phyloP scores from a whole-genome alignment of 2,797 vertebrate species.

The Eupleurogrammus muticus region DNA sequence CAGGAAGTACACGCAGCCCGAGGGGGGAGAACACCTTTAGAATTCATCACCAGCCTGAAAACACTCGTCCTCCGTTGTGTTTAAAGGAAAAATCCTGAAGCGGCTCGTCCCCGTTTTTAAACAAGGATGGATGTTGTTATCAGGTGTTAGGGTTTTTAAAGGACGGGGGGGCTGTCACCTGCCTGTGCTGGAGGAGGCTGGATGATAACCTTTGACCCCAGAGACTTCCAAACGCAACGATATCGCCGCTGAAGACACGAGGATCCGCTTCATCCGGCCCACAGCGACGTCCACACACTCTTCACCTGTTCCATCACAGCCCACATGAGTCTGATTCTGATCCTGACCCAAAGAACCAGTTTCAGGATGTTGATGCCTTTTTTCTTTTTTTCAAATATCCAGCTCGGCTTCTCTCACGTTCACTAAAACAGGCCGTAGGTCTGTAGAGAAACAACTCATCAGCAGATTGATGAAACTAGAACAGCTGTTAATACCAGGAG shows the following conservation, averaged over 20 bases:
- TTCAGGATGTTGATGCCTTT: slow-evolving; percentile 40
- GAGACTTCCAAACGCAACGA: slow-evolving; percentile 44
- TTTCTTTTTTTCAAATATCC: slow-evolving; percentile 19
- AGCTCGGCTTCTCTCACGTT: background rate
- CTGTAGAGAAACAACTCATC: too few relatives aligned
- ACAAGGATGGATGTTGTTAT: slow-evolving; percentile 38
- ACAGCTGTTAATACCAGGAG: too few relatives aligned
- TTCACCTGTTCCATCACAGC: slow-evolving; percentile 50
- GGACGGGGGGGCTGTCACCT: slow-evolving; percentile 47
- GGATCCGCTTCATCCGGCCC: slow-evolving; percentile 44
- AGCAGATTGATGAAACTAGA: too few relatives aligned
- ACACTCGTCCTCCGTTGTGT: background rate
- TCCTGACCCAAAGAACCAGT: slow-evolving; percentile 49
- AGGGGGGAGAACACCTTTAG: background rate
- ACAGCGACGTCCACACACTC: slow-evolving; percentile 27
- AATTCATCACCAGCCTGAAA: background rate
- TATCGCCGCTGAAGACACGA: slow-evolving; percentile 41
- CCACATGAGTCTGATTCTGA: slow-evolving; percentile 43
- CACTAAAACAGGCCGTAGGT: too few relatives aligned
- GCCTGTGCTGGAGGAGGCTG: slow-evolving; percentile 45
- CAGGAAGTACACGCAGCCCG: background rate
- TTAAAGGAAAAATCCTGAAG: slow-evolving; percentile 4
- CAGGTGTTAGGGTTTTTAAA: slow-evolving; percentile 53
- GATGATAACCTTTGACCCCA: slow-evolving; percentile 68
- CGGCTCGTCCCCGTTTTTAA: background rate